Conservation (phyloP, 1,140 invertebrate genomes). For the Orchesella cincta region DNA sequence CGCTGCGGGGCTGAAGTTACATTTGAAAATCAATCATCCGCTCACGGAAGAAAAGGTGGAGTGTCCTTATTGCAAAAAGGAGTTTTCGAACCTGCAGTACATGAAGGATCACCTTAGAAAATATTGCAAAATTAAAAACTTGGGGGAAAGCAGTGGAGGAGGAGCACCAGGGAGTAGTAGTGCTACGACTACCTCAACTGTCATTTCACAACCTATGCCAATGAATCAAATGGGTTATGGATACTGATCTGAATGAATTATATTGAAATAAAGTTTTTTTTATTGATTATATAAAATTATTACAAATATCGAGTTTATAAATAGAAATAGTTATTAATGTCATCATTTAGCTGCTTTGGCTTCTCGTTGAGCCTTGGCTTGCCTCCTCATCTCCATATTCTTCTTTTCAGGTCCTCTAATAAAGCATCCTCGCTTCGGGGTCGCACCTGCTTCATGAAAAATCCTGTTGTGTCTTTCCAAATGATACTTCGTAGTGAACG, state of each 20-base stretch:
- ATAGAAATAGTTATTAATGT: too few species aligned
- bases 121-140: conserved; percentile 2
- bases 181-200: too few species aligned
- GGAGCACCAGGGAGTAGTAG: neutral
- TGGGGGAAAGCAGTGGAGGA: too few species aligned
- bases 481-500: neutral
- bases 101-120: neutral
- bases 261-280: too few species aligned
- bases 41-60: neutral
- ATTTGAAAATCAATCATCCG: neutral
- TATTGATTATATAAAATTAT: too few species aligned
- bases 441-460: neutral
- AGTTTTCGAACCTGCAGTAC: neutral
- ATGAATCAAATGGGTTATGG: too few species aligned
- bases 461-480: conserved; percentile 6
- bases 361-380: too few species aligned
- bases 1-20: neutral
- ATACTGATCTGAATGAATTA: too few species aligned
- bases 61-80: neutral
- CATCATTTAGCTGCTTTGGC: too few species aligned
- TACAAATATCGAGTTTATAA: too few species aligned
- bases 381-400: neutral
- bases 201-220: too few species aligned
- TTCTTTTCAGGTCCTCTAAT: neutral
- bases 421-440: neutral